Evolutionary conservation across 2,797 vertebrate species (phyloP), one percentile per base, ranked within the genome.

Genomic region (Phataginus tricuspis): DNA sequence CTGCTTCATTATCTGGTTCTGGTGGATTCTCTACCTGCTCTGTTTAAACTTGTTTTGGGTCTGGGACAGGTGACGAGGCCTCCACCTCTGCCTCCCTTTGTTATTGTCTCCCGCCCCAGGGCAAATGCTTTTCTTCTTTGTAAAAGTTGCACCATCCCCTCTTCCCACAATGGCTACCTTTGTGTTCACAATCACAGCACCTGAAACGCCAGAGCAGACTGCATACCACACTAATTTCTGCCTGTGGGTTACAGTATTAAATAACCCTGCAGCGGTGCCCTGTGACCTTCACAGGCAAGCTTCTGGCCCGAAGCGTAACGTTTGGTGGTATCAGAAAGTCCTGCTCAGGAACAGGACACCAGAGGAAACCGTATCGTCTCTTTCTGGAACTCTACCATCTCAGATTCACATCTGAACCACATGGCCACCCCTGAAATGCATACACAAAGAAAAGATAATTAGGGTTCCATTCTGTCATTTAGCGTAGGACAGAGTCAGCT

Each of bases 121-220:
- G 97, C 63, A 10, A 93, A 95, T 57, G 79, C 86, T 95, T 96
- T 66, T 84, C 74, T 90, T 89, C 89, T 95, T 85, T 80, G 77
- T 79, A 90, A 94, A 95, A 71, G 63, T 91, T 97, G 77, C 82
- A 75, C 53, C 59, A 63, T 77, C n/a, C 14, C 34, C 27, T 66
- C 72, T 94, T 68, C 25, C 74, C 39, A 97, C 97, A 97, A 97
- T 91, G 91, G 86, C 57, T 31, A 31, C 79, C 94, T 97, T 97
- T 98, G 97, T 97, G 71, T 86, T 84, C 27, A 5, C 71, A 83
- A 66, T 87, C 82, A 8, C 3, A 34, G 72, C 68, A 94, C 92
- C 95, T 94, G 97, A 96, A 68, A 53, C 79, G 61, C 63, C 72
- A 64, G 49, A 89, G 92, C 86, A 7, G 45, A 42, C 71, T 69